A percentile compares a stretch with the other conserved stretches of the same genome.
Conservation (phyloP, 2,888 invertebrate species). For the Amiota mariae region DNA sequence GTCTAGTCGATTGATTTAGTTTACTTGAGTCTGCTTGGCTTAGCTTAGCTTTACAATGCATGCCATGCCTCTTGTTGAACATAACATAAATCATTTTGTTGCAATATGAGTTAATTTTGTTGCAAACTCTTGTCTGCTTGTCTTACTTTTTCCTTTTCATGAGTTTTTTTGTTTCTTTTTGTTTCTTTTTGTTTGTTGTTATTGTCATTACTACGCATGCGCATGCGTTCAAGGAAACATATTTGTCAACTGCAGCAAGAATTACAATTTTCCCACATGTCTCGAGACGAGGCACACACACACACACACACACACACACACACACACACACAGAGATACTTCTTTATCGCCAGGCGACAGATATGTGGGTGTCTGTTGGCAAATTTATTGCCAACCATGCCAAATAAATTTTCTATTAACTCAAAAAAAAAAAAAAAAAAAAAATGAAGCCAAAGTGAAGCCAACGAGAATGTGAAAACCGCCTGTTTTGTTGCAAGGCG, state of each 20-base stretch:
- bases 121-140: conserved; percentile 18
- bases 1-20: conserved; percentile 45
- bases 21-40: background rate
- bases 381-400: conserved; percentile 11
- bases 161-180: background rate
- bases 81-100: conserved; percentile 37
- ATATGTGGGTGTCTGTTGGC: conserved; percentile 26
- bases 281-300: conserved; percentile 11
- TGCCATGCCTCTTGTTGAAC: conserved; percentile 31
- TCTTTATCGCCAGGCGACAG: conserved; percentile 21
- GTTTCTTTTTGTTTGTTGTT: background rate
- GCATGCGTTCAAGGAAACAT: conserved; percentile 43
- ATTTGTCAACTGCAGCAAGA: conserved; percentile 62
- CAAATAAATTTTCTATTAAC: conserved; percentile 21
- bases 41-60: background rate
- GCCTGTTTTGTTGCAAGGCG: no score
- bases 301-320: conserved; percentile 33
- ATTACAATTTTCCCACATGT: conserved; percentile 66
- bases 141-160: background rate
- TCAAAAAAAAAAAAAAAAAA: no score
- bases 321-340: conserved; percentile 29
- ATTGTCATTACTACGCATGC: background rate
- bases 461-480: background rate
- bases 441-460: background rate
- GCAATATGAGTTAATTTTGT: conserved; percentile 65